Conservation (phyloP, 2,113 vertebrate species). For the Leuciscus idus region DNA sequence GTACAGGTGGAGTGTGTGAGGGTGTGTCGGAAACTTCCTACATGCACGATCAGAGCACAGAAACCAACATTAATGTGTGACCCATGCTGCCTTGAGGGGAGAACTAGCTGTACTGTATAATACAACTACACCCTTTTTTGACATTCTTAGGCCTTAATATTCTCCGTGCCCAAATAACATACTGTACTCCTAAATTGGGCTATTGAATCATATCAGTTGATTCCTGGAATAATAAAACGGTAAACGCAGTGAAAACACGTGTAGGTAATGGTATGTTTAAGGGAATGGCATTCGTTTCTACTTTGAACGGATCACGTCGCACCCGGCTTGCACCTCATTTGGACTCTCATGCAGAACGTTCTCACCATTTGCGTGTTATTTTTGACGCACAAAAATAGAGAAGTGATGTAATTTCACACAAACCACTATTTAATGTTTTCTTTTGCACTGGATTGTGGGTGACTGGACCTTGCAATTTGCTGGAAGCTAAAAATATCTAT, state of each 20-base stretch:
- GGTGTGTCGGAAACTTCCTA: background rate
- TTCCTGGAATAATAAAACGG: background rate
- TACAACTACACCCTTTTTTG: slow-evolving; percentile 12
- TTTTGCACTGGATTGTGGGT: background rate
- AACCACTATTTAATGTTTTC: background rate
- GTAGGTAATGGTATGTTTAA: background rate
- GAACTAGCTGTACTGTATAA: slow-evolving; percentile 22
- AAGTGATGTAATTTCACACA: slow-evolving; percentile 30
- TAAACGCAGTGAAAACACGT: background rate
- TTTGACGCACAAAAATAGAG: background rate
- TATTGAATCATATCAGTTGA: background rate
- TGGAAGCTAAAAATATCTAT: slow-evolving; percentile 3
- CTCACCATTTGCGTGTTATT: slow-evolving; percentile 6
- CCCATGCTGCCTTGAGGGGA: slow-evolving; percentile 10
- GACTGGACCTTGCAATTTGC: slow-evolving; percentile 3
- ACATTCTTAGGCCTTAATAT: background rate
- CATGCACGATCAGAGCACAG: background rate
- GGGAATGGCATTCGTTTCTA: background rate
- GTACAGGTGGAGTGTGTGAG: background rate
- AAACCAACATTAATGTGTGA: background rate
- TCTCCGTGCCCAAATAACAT: background rate
- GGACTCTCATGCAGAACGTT: background rate
- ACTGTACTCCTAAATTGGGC: background rate
- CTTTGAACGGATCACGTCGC: background rate
- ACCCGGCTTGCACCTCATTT: background rate